Base-by-base conservation (phyloP, 1,140 invertebrate species). In the Lepidotrigona ventralis region DNA sequence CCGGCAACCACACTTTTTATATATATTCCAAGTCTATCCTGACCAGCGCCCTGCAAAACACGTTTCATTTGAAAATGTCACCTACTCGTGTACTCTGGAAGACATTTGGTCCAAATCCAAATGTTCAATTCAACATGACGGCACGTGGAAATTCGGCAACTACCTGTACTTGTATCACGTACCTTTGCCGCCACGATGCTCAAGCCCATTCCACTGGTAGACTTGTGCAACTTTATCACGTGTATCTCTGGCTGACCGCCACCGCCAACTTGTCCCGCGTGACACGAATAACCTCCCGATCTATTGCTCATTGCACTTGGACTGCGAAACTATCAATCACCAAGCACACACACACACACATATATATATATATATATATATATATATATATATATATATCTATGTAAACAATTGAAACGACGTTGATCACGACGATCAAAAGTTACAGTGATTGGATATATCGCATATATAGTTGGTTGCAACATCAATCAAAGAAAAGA, bases 1-100 rank as follows among this genome's bases (percentile, higher is more conserved):
- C 98, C 98, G 82, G 98, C 96, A 51, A 99, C 98, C 33, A 99
- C 98, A 79, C 98, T 99, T 94, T 99, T 99, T 80, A 99, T 99
- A 93, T 99, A 99, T 92, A 99, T 99, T 58, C 99, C 99, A 68
- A 99, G 94, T 89, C 98, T 96, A 90, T 97, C 97, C 91, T 98
- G 98, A n/a, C 97, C 97, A 66, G 97, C 96, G 54, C 98, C 98
- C 97, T 98, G 91, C 46, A 95, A 92, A 46, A 51, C 1, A 64
- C 26, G 29, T 64, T 29, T 6, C 15, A 64, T 64, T 64, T 21
- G 0, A 26, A 29, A n/a, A 19, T 56, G 6, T 56, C 17, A 21
- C 19, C 15, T 29, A 64, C 15, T 29, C 4, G 6, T 21, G 26
- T 29, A 64, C 15, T 29, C 33, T 33, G 4, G 33, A 66, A 33